A percentile compares a stretch with the other conserved stretches of the same genome.
These are phyloP conservation scores for Lordiphosa fenestrarum DNA, from an alignment of 2,888 invertebrate species.

Conservation along the genomic window DNA sequence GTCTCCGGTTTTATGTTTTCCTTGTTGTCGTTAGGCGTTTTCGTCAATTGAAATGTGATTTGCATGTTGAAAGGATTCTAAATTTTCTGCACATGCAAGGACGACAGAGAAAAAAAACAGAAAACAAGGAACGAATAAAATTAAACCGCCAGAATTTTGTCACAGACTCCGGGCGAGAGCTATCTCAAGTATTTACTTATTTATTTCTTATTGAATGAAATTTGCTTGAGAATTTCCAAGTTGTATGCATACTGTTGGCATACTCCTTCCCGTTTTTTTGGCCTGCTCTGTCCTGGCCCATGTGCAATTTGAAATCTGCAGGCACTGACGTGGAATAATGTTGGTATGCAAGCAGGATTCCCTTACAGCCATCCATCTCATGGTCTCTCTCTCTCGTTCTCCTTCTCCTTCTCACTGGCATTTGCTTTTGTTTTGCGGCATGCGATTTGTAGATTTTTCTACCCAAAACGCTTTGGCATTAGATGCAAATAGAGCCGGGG, in stretches of 20 bases:
- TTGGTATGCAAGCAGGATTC: conserved; percentile 53
- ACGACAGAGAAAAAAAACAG: not conserved
- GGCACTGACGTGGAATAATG: conserved; percentile 70
- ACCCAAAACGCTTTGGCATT: conserved; percentile 60
- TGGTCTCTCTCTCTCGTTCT: conserved; percentile 31
- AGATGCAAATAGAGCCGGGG: conserved; percentile 28
- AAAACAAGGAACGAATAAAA: no score
- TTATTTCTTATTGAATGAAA: conserved; percentile 68
- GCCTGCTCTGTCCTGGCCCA: conserved; percentile 37
- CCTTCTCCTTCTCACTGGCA: no score
- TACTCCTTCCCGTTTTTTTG: conserved; percentile 14
- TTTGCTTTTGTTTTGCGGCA: conserved; percentile 65
- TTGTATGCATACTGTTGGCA: conserved; percentile 23
- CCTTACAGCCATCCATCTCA: conserved; percentile 37
- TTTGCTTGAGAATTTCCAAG: conserved; percentile 63
- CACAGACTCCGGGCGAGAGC: conserved; percentile 35
- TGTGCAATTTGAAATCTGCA: conserved; percentile 63
- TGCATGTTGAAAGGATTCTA: conserved; percentile 54
- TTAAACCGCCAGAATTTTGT: conserved; percentile 40
- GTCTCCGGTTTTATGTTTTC: conserved; percentile 31
- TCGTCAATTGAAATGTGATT: conserved; percentile 55
- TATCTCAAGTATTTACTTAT: conserved; percentile 73
- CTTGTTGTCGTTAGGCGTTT: conserved; percentile 26
- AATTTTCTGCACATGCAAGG: conserved; percentile 22
- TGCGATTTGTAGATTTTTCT: conserved; percentile 63